Evolutionary conservation across 1,140 invertebrate species (phyloP).

Genomic region (Elysia chlorotica): DNA sequence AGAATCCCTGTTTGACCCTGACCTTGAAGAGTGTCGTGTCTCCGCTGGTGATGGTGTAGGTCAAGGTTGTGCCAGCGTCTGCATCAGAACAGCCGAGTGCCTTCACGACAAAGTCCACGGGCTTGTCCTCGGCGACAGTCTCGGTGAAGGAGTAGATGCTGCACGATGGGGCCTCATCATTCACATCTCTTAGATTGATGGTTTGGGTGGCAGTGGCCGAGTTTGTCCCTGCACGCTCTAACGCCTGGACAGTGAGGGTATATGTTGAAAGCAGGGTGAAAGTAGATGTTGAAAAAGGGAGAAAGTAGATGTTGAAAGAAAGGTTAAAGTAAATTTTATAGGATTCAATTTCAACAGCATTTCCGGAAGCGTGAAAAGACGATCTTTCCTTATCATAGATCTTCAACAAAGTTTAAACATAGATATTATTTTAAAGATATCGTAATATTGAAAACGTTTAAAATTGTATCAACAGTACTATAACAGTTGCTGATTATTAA

Average conservation of each 20-base stretch:
- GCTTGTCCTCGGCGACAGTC: slow-evolving; percentile 25
- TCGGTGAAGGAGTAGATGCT: slow-evolving; percentile 20
- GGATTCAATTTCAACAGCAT: neutral
- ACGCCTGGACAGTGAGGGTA: slow-evolving; percentile 25
- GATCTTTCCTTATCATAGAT: neutral
- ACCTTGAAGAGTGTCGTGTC: slow-evolving; percentile 19
- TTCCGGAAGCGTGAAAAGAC: neutral
- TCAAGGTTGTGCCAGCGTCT: slow-evolving; percentile 31
- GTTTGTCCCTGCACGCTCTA: slow-evolving; percentile 30
- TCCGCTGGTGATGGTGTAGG: slow-evolving; percentile 35
- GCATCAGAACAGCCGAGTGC: slow-evolving; percentile 33
- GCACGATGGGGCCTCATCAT: slow-evolving; percentile 43
- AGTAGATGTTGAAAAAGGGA: too few relatives aligned
- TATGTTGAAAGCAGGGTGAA: too few relatives aligned
- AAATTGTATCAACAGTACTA: too few relatives aligned
- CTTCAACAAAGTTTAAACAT: neutral
- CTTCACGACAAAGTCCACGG: neutral
- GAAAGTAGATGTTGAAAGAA: too few relatives aligned
- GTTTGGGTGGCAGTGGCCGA: slow-evolving; percentile 31
- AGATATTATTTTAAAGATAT: neutral
- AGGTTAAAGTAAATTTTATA: too few relatives aligned
- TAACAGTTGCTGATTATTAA: too few relatives aligned
- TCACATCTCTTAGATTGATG: slow-evolving; percentile 39
- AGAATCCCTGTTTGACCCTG: too few relatives aligned
- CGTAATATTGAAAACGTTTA: too few relatives aligned